Percentiles rank a stretch among this genome's conserved stretches.
These are phyloP conservation scores for Parazoanthus atlanticus DNA, from an alignment of 92 coral and sea anemone species.

Conservation along the genomic window DNA sequence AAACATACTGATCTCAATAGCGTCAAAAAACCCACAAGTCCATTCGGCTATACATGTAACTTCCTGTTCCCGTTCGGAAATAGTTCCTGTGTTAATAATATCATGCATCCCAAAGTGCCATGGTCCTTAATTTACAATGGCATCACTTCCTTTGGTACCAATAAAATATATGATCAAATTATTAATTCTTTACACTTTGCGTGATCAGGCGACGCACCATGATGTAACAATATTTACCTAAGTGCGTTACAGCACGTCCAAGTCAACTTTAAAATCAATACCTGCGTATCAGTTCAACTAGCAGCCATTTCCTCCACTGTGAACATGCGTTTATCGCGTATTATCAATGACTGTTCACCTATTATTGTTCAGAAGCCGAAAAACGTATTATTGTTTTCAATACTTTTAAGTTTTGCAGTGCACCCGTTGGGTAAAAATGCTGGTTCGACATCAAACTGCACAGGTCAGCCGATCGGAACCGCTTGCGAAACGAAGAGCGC, in stretches of 20 bases:
- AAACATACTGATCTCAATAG: too few relatives aligned
- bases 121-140: not conserved
- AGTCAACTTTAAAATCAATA: too few relatives aligned
- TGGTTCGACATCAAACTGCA: slow-evolving; percentile 12
- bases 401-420: not conserved
- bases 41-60: too few relatives aligned
- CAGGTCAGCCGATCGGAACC: slow-evolving; percentile 14
- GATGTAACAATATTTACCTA: too few relatives aligned
- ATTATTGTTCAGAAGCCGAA: not conserved
- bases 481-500: slow-evolving; percentile 2
- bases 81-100: not conserved
- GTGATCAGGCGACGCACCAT: too few relatives aligned
- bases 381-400: not conserved
- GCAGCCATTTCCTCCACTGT: not conserved
- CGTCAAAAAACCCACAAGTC: too few relatives aligned
- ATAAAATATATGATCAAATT: too few relatives aligned
- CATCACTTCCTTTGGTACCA: not conserved
- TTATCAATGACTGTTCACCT: not conserved
- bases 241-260: too few relatives aligned
- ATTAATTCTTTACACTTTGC: too few relatives aligned
- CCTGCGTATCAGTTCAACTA: too few relatives aligned
- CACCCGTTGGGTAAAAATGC: not conserved
- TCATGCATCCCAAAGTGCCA: not conserved
- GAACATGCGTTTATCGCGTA: not conserved
- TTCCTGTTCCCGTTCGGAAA: not conserved